Base-by-base conservation (phyloP, 2,888 invertebrate genomes). In the Stenotaenia linearis region DNA sequence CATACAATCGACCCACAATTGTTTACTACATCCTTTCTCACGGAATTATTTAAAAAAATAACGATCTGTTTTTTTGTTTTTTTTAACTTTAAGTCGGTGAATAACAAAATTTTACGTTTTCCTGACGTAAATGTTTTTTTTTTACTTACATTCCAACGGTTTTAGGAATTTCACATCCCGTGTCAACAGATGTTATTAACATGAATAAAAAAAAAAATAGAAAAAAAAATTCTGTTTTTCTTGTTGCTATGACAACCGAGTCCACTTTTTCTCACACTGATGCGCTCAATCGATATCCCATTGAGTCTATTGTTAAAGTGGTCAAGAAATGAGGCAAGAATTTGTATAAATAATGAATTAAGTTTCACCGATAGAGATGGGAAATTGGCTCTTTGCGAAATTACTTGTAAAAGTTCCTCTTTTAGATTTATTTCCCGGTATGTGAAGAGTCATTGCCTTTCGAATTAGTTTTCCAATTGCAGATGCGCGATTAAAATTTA, bases 271-370 rank as follows among this genome's bases (percentile, higher is more conserved):
- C 28, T 45, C 45, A 12, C 45, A 69, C 69, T 69, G 69, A 69
- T 28, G 69, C 69, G 25, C n/a, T 12, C 10, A 28, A 69, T 69
- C 69, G 69, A 69, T 69, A 69, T 69, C 28, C 12, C 28, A 28
- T 69, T 28, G 25, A 69, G 69, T 45, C 45, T 18, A 45, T 45
- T 45, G 45, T 45, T 45, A 18, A 45, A 45, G 18, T 45, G 45
- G 45, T 28, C 15, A 28, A 69, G 69, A 1, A 15, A 69, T 69
- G 69, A 28, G 12, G 69, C 69, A 25, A 28, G 25, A 28, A 69
- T 69, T 69, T 69, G 69, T 69, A 69, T 69, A 69, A 69, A 69
- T 69, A 69, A 69, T 28, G 69, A 69, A 69, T 69, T 69, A 69
- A 69, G 25, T 69, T 25, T 61, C 18, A 18, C 21, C 5, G 32